Percentiles rank a stretch among this genome's conserved stretches.
phyloP scores from a whole-genome alignment of 2,113 vertebrate genomes.

The Emydura subglobosa region DNA sequence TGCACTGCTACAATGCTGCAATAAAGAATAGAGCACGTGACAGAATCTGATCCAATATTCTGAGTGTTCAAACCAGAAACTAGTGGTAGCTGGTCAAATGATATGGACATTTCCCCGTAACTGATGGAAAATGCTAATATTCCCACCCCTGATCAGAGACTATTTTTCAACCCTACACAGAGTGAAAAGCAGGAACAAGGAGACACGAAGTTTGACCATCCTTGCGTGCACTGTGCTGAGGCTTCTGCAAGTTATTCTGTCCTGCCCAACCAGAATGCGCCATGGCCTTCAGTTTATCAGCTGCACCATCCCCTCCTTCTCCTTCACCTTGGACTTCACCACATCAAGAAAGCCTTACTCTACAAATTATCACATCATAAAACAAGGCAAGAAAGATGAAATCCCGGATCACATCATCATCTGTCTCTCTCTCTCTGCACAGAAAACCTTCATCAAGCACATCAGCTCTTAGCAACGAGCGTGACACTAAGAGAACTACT shows the following conservation, averaged over 20 bases:
- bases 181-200: background rate
- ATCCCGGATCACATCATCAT: background rate
- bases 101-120: background rate
- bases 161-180: background rate
- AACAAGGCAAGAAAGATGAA: background rate
- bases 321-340: background rate
- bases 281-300: background rate
- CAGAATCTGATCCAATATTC: background rate
- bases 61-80: background rate
- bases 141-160: background rate
- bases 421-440: background rate
- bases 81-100: background rate
- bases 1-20: background rate
- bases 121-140: background rate
- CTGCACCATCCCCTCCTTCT: background rate
- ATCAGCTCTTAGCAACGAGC: background rate
- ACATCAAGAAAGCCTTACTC: background rate
- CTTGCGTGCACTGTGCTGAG: background rate
- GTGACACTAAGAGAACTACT: background rate
- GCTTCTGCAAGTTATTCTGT: background rate
- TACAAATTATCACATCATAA: background rate
- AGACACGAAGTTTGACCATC: background rate
- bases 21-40: background rate
- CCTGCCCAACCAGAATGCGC: background rate
- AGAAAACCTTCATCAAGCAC: slow-evolving; percentile 12